Base-by-base conservation (phyloP, 2,113 vertebrate genomes). In the Lepus europaeus region DNA sequence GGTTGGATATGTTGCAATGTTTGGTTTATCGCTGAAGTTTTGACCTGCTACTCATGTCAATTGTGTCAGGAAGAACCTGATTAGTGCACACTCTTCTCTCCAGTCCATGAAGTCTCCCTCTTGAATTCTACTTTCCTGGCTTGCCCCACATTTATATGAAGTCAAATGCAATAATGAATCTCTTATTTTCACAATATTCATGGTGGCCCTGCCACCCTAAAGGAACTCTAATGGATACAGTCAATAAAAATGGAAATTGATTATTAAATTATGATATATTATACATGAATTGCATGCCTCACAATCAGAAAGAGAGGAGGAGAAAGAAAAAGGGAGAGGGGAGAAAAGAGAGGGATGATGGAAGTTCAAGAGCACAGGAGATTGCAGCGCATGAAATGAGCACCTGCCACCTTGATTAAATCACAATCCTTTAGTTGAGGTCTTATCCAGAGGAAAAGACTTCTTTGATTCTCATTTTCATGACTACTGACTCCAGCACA, bases 201-300 rank as follows among this genome's bases (percentile, higher is more conserved):
- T 13, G 22, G 23, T 64, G n/a, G 23, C 14, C 53, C 49, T 70
- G 11, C 16, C 86, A 17, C 20, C 45, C 17, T 89, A 39, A 86
- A 89, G 27, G 22, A 89, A 83, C 17, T 2, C 16, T 88, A 6
- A 36, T n/a, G 3, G 13, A 45, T 22, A 63, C 1, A 56, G 27
- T 79, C n/a, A 86, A 78, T 33, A 79, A 76, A 97, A 91, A 70
- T 25, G 36, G 11, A 77, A 95, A 72, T 74, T 2, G 2, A 82
- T 22, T 92, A 20, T 72, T 80, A 76, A 68, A 49, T 27, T 56
- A 9, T 53, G 25, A 3, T 3, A 68, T 91, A 78, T 64, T 74
- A 23, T 93, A 0, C 56, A 83, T n/a, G 8, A 20, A 64, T 3
- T 56, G 31, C 12, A 59, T 68, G 59, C 70, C 13, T 85, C 39